phyloP scores from a whole-genome alignment of 2,797 vertebrate species.

The Valencia hispanica region DNA sequence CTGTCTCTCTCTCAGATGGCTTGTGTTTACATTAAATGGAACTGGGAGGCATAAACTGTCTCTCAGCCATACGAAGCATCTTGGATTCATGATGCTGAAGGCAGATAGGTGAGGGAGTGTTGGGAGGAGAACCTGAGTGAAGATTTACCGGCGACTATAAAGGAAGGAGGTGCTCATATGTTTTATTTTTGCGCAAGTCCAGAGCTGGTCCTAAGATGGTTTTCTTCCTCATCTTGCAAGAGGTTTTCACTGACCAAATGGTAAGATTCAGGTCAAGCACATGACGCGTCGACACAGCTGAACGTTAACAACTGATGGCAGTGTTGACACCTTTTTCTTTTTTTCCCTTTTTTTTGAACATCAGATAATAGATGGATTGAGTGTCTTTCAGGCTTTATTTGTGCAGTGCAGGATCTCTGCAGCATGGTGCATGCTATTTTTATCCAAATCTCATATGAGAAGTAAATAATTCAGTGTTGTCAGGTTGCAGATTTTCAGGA shows the following conservation, averaged over 20 bases:
- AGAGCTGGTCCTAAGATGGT: conserved; percentile 24
- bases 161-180: conserved; percentile 51
- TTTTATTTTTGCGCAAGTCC: conserved; percentile 55
- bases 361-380: conserved; percentile 15
- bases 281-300: background rate
- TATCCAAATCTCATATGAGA: conserved; percentile 45
- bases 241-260: conserved; percentile 58
- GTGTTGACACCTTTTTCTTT: conserved; percentile 45
- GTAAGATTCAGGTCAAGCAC: conserved; percentile 60
- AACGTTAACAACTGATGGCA: conserved; percentile 31
- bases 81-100: conserved; percentile 50
- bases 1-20: conserved; percentile 33
- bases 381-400: conserved; percentile 17
- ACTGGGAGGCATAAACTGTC: conserved; percentile 41
- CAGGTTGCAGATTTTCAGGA: conserved; percentile 32
- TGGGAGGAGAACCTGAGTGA: conserved; percentile 15
- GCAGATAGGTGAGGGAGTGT: conserved; percentile 13
- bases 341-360: conserved; percentile 26
- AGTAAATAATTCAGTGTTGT: conserved; percentile 72
- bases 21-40: conserved; percentile 30
- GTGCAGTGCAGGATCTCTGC: conserved; percentile 14
- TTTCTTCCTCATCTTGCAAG: conserved; percentile 43
- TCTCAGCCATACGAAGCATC: conserved; percentile 46
- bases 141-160: conserved; percentile 24
- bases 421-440: conserved; percentile 60